Evolutionary conservation across 1,140 invertebrate species (phyloP), one percentile per base, ranked within the genome.

Genomic region (Eupristina koningsbergeri): DNA sequence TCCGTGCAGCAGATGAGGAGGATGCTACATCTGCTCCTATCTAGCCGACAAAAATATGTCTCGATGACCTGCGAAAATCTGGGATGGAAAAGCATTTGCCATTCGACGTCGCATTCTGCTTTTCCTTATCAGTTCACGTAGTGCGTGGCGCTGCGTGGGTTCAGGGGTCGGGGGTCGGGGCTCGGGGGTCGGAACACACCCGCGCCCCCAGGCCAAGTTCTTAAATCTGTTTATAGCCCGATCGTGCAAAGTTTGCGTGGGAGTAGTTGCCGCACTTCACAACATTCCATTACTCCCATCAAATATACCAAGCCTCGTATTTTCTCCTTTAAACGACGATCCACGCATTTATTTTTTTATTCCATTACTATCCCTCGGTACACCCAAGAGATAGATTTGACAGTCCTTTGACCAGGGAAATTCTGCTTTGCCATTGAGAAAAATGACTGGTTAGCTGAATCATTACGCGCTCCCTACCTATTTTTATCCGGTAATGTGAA

Each of bases 61-160:
- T 47, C 73, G 39, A 64, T 26, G 71, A 53, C 26, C 80, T 47
- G 53, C 39, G 29, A 50, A 67, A 75, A 41, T 29, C 1, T 7
- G 29, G 31, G 2, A 13, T 9, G 1, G 41, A 36, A 74, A 47
- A 67, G 63, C 74, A 50, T 39, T 74, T 64, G 71, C n/a, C 71
- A 64, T 75, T 63, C 39, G 58, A 34, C 41, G 11, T 63, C 50
- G 53, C 34, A 76, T 81, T 81, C 75, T 81, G n/a, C 61, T 74
- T 75, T n/a, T 67, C 39, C 80, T 83, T 83, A 83, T 83, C 81
- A 69, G 81, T 73, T 61, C 6, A 39, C 58, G n/a, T 50, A n/a
- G n/a, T 69, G 67, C 34, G 61, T 11, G 61, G n/a, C n/a, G n/a
- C n/a, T n/a, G n/a, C n/a, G n/a, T n/a, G n/a, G n/a, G n/a, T n/a